A percentile compares a stretch with the other conserved stretches of the same genome.
phyloP scores from a whole-genome alignment of 1,140 invertebrate species.

The Cataglyphis hispanica region DNA sequence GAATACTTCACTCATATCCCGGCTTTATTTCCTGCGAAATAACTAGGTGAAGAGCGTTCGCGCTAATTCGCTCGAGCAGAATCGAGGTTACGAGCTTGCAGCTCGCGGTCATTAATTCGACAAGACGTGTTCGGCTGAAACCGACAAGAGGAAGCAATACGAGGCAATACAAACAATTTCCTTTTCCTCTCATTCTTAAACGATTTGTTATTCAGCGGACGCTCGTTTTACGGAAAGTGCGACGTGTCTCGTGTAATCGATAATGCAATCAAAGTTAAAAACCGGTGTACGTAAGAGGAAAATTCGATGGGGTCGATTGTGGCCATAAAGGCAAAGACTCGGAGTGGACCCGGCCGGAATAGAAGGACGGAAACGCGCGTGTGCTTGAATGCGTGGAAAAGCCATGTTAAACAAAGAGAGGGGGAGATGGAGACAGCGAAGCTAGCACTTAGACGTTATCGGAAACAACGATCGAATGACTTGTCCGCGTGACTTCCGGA shows the following conservation, averaged over 20 bases:
- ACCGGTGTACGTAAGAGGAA: background rate
- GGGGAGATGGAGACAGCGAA: background rate
- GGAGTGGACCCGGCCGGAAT: background rate
- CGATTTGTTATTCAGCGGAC: background rate
- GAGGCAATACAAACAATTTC: background rate
- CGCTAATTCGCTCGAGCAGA: constrained; percentile 30
- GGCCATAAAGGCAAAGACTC: constrained; percentile 7
- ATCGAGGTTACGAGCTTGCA: constrained; percentile 40
- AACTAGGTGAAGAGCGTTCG: constrained; percentile 12
- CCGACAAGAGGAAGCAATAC: background rate
- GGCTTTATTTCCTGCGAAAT: constrained; percentile 16
- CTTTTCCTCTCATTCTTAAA: background rate
- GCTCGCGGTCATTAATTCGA: constrained; percentile 40
- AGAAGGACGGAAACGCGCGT: background rate
- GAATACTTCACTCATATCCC: background rate
- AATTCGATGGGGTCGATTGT: constrained; percentile 39
- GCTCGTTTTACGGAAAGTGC: background rate
- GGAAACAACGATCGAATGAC: background rate
- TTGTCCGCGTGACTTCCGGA: background rate
- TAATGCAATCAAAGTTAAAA: background rate
- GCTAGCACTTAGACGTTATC: constrained; percentile 13
- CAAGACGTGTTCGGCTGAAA: constrained; percentile 6
- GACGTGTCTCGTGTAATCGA: background rate
- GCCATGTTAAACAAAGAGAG: background rate
- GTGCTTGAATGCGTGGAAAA: constrained; percentile 11